These are phyloP conservation scores for Campylomormyrus numenius DNA, from an alignment of 2,113 vertebrate species.

Conservation along the genomic window DNA sequence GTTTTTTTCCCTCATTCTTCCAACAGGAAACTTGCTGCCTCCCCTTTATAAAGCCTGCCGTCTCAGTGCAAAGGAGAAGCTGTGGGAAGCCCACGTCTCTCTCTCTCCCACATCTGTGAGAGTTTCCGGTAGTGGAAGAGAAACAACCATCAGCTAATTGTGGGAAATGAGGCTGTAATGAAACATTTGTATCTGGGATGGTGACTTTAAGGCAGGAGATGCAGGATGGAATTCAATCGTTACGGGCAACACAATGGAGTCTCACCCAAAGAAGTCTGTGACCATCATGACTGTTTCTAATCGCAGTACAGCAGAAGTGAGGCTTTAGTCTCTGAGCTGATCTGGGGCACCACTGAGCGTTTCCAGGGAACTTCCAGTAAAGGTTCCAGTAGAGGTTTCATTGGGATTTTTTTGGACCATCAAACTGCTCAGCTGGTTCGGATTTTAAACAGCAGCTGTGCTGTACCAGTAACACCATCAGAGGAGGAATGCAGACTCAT, in stretches of 20 bases:
- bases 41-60: background rate
- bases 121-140: constrained; percentile 36
- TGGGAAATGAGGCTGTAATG: constrained; percentile 55
- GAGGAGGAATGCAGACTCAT: background rate
- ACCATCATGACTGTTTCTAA: background rate
- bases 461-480: background rate
- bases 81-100: background rate
- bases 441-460: background rate
- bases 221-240: background rate
- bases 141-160: constrained; percentile 54
- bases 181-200: constrained; percentile 44
- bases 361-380: background rate
- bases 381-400: background rate
- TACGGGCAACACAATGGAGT: background rate
- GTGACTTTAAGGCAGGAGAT: constrained; percentile 33
- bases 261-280: background rate
- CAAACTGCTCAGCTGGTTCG: background rate
- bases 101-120: constrained; percentile 31
- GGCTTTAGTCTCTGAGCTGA: background rate
- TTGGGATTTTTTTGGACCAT: background rate
- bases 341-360: background rate
- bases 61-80: background rate
- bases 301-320: background rate
- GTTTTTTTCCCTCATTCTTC: background rate
- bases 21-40: background rate